A percentile compares a stretch with the other conserved stretches of the same genome.
Conservation (phyloP, 2,113 vertebrate species). For the Oceanites oceanicus region DNA sequence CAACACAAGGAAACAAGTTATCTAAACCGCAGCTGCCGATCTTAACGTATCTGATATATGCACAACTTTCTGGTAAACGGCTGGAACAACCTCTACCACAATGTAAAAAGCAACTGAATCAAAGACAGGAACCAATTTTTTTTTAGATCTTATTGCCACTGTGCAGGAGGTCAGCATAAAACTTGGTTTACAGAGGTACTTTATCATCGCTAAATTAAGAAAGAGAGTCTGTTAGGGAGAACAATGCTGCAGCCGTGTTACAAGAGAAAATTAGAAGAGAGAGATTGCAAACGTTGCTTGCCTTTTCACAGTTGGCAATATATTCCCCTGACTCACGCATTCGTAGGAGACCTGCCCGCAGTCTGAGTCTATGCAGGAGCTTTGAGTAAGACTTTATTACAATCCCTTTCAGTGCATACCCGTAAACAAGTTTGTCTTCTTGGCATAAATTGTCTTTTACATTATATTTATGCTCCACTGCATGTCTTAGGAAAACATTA, state of each 20-base stretch:
- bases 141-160: neutral
- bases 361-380: neutral
- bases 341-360: neutral
- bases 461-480: neutral
- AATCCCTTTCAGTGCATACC: neutral
- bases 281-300: rapidly evolving
- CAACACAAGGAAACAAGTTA: neutral
- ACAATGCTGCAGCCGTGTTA: neutral
- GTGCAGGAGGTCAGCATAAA: neutral
- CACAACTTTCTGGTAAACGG: neutral
- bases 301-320: neutral
- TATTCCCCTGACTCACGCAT: neutral
- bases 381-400: neutral
- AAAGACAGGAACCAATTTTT: neutral
- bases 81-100: neutral
- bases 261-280: neutral
- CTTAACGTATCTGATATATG: rapidly evolving
- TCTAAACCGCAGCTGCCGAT: neutral
- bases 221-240: neutral
- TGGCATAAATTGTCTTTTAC: neutral
- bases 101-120: neutral
- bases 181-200: neutral
- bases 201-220: neutral
- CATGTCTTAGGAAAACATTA: neutral
- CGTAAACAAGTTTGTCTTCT: neutral